These are phyloP conservation scores for Helicoverpa assulta DNA, from an alignment of 2,888 invertebrate species.

Conservation along the genomic window DNA sequence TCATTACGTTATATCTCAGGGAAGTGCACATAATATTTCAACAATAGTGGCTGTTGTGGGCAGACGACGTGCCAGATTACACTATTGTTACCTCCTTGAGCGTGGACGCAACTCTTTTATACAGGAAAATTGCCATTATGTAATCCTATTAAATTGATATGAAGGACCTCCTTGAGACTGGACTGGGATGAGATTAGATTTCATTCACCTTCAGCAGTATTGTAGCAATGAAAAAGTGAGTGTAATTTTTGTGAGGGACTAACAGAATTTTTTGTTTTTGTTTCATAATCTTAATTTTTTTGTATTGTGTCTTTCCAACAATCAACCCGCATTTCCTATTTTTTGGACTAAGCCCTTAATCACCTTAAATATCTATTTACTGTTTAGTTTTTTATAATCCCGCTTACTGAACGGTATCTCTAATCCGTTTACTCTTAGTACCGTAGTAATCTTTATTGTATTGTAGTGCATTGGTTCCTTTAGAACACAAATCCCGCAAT, in stretches of 20 bases:
- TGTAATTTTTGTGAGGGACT: no score
- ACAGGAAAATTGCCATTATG: constrained; percentile 59
- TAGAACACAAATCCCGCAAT: no score
- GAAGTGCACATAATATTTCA: constrained; percentile 41
- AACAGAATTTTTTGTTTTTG: neutral
- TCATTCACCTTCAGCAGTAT: neutral
- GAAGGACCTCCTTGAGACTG: constrained; percentile 23
- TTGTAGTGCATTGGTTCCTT: neutral
- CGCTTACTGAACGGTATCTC: neutral
- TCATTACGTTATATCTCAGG: constrained; percentile 29
- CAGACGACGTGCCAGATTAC: constrained; percentile 47
- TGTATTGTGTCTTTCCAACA: neutral
- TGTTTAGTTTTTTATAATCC: neutral
- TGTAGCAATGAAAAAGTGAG: neutral
- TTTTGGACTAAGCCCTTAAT: neutral
- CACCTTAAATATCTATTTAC: neutral
- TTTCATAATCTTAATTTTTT: neutral
- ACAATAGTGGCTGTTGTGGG: constrained; percentile 33
- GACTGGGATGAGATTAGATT: constrained; percentile 24
- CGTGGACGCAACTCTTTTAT: constrained; percentile 56
- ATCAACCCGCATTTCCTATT: constrained; percentile 1
- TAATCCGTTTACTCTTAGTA: constrained; percentile 2
- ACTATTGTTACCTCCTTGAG: constrained; percentile 55
- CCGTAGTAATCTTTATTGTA: constrained; percentile 5
- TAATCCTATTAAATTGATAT: constrained; percentile 58